Percentiles rank a stretch among this genome's conserved stretches.
phyloP scores from a whole-genome alignment of 2,797 vertebrate species.

The Poliocrania exsul region DNA sequence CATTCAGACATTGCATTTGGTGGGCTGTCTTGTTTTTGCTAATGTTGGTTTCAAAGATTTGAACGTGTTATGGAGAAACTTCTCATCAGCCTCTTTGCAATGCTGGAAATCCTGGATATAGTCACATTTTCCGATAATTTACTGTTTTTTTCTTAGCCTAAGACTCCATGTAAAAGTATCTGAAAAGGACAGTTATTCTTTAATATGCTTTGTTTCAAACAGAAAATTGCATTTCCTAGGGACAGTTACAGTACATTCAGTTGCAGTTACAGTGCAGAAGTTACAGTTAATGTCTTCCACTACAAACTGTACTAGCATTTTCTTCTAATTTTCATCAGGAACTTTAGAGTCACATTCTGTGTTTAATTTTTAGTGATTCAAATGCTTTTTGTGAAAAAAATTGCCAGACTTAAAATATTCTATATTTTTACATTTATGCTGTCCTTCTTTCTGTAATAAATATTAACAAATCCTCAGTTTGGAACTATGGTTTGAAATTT shows the following conservation, averaged over 20 bases:
- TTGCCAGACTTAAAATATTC: not conserved
- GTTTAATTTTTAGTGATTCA: not conserved
- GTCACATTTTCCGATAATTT: not conserved
- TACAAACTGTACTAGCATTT: not conserved
- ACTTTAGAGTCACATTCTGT: not conserved
- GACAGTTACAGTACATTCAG: not conserved
- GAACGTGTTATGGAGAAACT: not conserved
- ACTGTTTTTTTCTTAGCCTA: not conserved
- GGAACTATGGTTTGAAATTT: not conserved
- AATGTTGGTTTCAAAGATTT: not conserved
- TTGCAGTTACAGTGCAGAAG: not conserved
- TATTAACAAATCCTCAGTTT: not conserved
- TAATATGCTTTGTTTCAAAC: not conserved
- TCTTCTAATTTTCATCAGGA: not conserved
- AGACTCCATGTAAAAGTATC: not conserved
- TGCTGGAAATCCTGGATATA: not conserved
- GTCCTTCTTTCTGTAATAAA: not conserved
- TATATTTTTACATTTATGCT: not conserved
- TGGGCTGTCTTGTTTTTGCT: not conserved
- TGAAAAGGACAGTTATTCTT: not conserved
- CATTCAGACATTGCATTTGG: not conserved
- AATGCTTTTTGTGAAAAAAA: not conserved
- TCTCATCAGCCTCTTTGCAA: not conserved
- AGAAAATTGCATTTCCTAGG: not conserved
- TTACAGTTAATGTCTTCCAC: not conserved